Base-by-base conservation (phyloP, 1,140 invertebrate genomes). In the Papilio aristodemus region DNA sequence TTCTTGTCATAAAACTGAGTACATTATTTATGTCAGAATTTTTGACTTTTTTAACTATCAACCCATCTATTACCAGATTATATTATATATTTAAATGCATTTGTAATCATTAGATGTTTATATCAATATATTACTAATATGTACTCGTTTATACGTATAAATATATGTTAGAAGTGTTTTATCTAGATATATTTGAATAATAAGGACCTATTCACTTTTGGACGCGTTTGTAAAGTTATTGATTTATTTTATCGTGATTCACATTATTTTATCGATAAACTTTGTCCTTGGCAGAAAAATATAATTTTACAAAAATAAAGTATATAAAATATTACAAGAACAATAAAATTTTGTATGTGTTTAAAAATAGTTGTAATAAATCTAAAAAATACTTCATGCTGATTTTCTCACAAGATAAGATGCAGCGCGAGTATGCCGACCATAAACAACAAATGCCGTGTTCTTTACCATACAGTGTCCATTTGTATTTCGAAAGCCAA, bases 91-190 rank as follows among this genome's bases (percentile, higher is more conserved):
- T 41, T 71, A 37, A 11, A 14, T 17, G 46, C 37, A 41, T 63
- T 62, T 74, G 22, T 60, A 14, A 17, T 66, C 46, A 71, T 27
- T 80, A 38, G 67, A 68, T 69, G 71, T 80, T 74, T 74, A 59
- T 75, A 77, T 60, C 22, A 70, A 67, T 70, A 70, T 76, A 75
- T 41, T 73, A 71, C 68, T 77, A 76, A 63, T 77, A 77, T 79
- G 72, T 80, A 79, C 73, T 80, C 72, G 70, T 75, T 76, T 76
- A 74, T 75, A 73, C 72, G 70, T 75, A 75, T 75, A 77, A 70
- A 75, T 78, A 71, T 73, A 74, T 83, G 76, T 78, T 81, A 85
- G 77, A 78, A 74, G 74, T 77, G 67, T 81, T 74, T 79, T 85
- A 74, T 79, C 78, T 76, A 75, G 69, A 72, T 76, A 72, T 75